phyloP scores from a whole-genome alignment of 2,888 invertebrate species.

The Apodemia mormo region DNA sequence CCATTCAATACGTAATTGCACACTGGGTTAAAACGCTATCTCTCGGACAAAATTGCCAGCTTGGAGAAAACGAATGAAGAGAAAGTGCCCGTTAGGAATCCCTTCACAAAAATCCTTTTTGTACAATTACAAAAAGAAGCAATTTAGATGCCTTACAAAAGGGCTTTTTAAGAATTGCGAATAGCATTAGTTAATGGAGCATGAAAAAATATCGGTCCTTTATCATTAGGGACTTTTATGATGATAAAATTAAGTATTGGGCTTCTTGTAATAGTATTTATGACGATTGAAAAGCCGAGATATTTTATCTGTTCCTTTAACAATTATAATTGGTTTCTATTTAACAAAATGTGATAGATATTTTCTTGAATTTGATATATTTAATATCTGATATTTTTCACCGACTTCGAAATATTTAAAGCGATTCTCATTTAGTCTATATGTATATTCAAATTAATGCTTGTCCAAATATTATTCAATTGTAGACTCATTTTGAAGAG shows the following conservation, averaged over 20 bases:
- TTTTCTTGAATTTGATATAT: no score
- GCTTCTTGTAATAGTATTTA: slow-evolving; percentile 16
- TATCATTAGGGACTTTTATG: slow-evolving; percentile 20
- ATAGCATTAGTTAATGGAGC: slow-evolving; percentile 47
- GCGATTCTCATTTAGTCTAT: no score
- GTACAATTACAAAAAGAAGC: slow-evolving; percentile 36
- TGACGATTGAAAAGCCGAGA: not conserved
- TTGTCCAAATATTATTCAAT: no score
- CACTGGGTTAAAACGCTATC: slow-evolving; percentile 47
- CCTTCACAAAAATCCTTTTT: slow-evolving; percentile 42
- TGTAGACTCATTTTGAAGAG: no score
- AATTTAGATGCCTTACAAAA: slow-evolving; percentile 43
- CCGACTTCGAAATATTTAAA: no score
- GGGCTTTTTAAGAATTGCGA: slow-evolving; percentile 38
- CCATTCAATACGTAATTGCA: slow-evolving; percentile 56
- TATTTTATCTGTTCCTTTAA: no score
- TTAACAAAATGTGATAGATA: no score
- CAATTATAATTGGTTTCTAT: no score
- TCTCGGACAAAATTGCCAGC: slow-evolving; percentile 40
- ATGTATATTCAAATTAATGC: no score
- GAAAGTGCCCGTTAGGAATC: slow-evolving; percentile 48
- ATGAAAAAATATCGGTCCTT: slow-evolving; percentile 30
- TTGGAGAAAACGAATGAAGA: slow-evolving; percentile 46
- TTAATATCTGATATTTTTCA: no score
- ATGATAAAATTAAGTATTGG: slow-evolving; percentile 19